A percentile compares a stretch with the other conserved stretches of the same genome.
phyloP scores from a whole-genome alignment of 2,113 vertebrate genomes.

The Epinephelus moara region DNA sequence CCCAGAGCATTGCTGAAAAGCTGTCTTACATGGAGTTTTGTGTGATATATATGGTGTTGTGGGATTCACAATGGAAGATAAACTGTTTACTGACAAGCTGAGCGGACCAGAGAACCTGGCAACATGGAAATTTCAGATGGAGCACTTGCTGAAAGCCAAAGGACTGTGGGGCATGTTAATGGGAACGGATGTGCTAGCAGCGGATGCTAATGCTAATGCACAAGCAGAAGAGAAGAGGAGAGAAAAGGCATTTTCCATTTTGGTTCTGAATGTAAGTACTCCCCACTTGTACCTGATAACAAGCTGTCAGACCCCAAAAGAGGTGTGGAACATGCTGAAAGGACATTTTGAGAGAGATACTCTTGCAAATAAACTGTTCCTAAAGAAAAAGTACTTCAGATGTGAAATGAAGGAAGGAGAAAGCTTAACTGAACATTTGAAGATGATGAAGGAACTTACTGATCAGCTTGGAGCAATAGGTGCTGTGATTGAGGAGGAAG shows the following conservation, averaged over 20 bases:
- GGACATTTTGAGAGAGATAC: not conserved
- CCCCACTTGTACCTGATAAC: slow-evolving; percentile 13
- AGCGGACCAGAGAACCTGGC: slow-evolving; percentile 12
- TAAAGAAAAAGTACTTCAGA: slow-evolving; percentile 21
- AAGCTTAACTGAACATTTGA: slow-evolving; percentile 5
- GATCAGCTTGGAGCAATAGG: slow-evolving; percentile 4
- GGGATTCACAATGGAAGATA: slow-evolving; percentile 21
- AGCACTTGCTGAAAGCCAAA: slow-evolving; percentile 7
- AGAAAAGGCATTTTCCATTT: not conserved
- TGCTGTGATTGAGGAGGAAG: slow-evolving; percentile 16
- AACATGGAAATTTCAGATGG: slow-evolving; percentile 21
- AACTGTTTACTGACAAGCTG: slow-evolving; percentile 8
- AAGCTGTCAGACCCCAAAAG: slow-evolving; percentile 10
- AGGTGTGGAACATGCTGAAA: not conserved
- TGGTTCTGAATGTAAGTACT: slow-evolving; percentile 23
- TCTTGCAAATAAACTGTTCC: slow-evolving; percentile 5
- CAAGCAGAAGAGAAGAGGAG: not conserved
- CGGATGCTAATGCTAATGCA: not conserved
- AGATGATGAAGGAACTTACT: slow-evolving; percentile 24
- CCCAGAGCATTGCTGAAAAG: not conserved
- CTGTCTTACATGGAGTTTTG: not conserved
- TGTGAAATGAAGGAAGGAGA: slow-evolving; percentile 37
- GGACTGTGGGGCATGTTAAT: slow-evolving; percentile 1
- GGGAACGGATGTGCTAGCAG: not conserved
- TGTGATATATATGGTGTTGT: slow-evolving; percentile 5